Conservation (phyloP, 1,140 invertebrate genomes). For the Choristoneura fumiferana region DNA sequence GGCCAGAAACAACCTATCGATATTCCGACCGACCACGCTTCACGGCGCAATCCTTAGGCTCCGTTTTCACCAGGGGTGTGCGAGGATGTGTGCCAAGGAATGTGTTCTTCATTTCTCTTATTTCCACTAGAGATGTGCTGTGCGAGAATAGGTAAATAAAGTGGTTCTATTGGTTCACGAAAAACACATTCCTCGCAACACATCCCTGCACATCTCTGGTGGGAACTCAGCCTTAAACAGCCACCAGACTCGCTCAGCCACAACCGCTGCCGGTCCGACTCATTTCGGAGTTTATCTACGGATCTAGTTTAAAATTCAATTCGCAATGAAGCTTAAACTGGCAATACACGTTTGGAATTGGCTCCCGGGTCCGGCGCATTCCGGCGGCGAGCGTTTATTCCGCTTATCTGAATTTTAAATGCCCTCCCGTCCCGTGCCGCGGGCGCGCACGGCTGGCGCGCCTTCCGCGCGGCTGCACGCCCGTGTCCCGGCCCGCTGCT, state of each 20-base stretch:
- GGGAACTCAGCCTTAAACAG: too few relatives aligned
- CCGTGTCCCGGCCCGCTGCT: not conserved
- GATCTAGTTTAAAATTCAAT: slow-evolving; percentile 19
- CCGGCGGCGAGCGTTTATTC: slow-evolving; percentile 58
- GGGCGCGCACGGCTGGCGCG: slow-evolving; percentile 5
- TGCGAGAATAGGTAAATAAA: too few relatives aligned
- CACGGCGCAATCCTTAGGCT: not conserved
- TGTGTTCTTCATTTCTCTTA: too few relatives aligned
- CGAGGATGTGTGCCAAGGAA: too few relatives aligned
- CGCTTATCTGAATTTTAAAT: slow-evolving; percentile 75
- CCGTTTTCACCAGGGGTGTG: too few relatives aligned
- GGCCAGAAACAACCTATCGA: slow-evolving; percentile 7
- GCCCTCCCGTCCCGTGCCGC: slow-evolving; percentile 31
- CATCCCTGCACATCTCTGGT: too few relatives aligned
- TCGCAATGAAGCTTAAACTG: slow-evolving; percentile 18
- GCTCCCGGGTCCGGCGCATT: slow-evolving; percentile 32
- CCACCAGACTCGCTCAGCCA: too few relatives aligned
- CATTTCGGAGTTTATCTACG: slow-evolving; percentile 17
- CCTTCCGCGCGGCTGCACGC: slow-evolving; percentile 1
- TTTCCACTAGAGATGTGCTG: too few relatives aligned
- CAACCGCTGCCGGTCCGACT: not conserved
- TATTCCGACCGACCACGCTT: slow-evolving; percentile 13
- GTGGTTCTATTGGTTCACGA: too few relatives aligned
- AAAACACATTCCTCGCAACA: too few relatives aligned
- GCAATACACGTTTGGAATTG: slow-evolving; percentile 17